Evolutionary conservation across 2,797 vertebrate genomes (phyloP), one percentile per base, ranked within the genome.

Genomic region (Cebuella pygmaea): DNA sequence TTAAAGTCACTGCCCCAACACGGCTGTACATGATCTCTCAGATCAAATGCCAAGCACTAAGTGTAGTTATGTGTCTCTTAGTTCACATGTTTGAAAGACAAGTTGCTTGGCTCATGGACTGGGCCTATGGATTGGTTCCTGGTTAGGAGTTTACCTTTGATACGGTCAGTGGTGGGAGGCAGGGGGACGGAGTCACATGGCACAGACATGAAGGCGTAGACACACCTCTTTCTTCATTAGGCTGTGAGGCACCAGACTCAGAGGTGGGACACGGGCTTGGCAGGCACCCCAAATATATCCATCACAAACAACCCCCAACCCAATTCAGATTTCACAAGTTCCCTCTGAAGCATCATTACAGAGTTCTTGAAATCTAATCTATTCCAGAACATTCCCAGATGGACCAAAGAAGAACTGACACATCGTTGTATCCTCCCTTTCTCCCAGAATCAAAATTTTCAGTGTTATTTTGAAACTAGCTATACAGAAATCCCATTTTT

Each of bases 391-490:
- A 95, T 64, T 84, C 30, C 84, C 89, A 95, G 80, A 80, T 33
- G 64, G 48, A 59, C 55, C 61, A 67, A n/a, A 33, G 89, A 67
- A 48, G 30, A 94, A 59, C 15, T 39, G 33, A 41, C 17, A 41
- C 10, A 59, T 72, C 33, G 55, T 72, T 70, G 15, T 39, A 85
- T 22, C 36, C 41, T 41, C n/a, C 22, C 26, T 88, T 74, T 95
- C 75, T 86, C 88, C 88, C 52, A 72, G 78, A 95, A 88, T 48
- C 46, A 86, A n/a, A 70, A 83, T 50, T 79, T 88, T 75, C 75
- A 61, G 70, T 72, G 57, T 78, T 92, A 90, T 86, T 96, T 90
- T 26, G 1, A 90, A 94, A 92, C 7, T 24, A 75, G 83, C 39
- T 93, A 7, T 24, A 46, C 26, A 41, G 91, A 88, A 91, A 92